These are phyloP conservation scores for Condylura cristata DNA, from an alignment of 2,113 vertebrate genomes.

Conservation along the genomic window DNA sequence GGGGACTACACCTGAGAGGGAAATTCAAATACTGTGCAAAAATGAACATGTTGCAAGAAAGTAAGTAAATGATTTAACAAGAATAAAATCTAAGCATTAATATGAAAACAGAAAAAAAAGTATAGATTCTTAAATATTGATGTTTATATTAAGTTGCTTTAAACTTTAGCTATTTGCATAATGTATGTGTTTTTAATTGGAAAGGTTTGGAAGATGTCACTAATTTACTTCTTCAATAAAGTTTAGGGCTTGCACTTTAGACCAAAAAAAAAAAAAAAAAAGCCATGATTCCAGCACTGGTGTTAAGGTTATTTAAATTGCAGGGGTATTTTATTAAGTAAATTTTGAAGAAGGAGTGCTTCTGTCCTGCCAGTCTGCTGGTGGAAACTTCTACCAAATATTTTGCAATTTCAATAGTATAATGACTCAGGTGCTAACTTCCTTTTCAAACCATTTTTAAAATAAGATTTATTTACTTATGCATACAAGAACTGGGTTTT, in stretches of 20 bases:
- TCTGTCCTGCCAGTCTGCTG: background rate
- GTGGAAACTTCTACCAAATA: background rate
- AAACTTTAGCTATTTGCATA: background rate
- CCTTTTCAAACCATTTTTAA: background rate
- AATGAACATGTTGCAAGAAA: no score
- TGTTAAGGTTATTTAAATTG: background rate
- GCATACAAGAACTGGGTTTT: no score
- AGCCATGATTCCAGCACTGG: background rate
- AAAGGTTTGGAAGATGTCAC: background rate
- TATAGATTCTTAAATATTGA: background rate
- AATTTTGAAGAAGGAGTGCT: background rate
- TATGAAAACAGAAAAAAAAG: no score
- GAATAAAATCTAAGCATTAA: no score
- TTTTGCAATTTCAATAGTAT: background rate
- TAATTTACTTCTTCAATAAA: constrained; percentile 18
- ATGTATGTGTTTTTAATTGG: constrained; percentile 35
- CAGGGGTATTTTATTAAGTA: background rate
- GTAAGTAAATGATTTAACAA: no score
- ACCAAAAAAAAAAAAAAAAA: constrained; percentile 34
- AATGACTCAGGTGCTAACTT: background rate
- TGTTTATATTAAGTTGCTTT: constrained; percentile 32
- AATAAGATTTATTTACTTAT: no score
- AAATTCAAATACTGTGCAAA: no score
- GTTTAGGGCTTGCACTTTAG: constrained; percentile 5
- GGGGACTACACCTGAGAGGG: no score